Percentiles rank a stretch among this genome's conserved stretches.
Evolutionary conservation across 2,888 invertebrate species (phyloP).

Genomic region (Baccha elongata): DNA sequence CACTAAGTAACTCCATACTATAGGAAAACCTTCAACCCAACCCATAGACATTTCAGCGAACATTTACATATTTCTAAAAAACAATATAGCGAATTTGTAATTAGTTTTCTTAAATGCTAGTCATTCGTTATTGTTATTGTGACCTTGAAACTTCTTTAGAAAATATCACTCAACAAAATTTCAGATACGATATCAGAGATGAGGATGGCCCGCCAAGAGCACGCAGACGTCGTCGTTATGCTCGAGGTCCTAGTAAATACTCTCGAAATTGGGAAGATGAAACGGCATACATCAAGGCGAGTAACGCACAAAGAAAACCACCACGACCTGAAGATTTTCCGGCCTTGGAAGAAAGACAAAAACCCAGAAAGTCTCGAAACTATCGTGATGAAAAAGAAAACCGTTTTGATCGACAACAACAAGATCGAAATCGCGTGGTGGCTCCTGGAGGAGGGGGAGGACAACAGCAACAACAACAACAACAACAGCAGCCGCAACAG

Average conservation of each 20-base stretch:
- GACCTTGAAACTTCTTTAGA: slow-evolving; percentile 53
- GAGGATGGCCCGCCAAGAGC: slow-evolving; percentile 96
- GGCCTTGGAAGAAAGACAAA: slow-evolving; percentile 81
- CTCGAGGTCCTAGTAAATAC: slow-evolving; percentile 95
- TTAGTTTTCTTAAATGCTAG: too few species aligned
- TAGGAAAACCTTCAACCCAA: too few species aligned
- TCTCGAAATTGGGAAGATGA: slow-evolving; percentile 97
- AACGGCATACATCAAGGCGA: slow-evolving; percentile 89
- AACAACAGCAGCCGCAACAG: too few species aligned
- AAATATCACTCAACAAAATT: slow-evolving; percentile 48
- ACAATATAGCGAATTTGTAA: too few species aligned
- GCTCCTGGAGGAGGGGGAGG: neutral
- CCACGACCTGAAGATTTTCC: slow-evolving; percentile 85
- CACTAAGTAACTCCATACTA: too few species aligned
- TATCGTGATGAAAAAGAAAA: slow-evolving; percentile 81
- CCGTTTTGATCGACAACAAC: slow-evolving; percentile 76
- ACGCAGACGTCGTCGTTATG: slow-evolving; percentile 92
- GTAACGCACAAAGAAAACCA: slow-evolving; percentile 80
- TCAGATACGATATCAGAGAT: slow-evolving; percentile 93
- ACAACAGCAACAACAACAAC: too few species aligned
- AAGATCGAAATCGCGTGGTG: slow-evolving; percentile 43
- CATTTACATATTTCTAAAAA: too few species aligned
- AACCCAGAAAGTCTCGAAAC: slow-evolving; percentile 73
- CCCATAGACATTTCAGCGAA: too few species aligned
- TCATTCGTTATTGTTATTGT: neutral